phyloP scores from a whole-genome alignment of 2,888 invertebrate genomes.

The Molorchus minor region DNA sequence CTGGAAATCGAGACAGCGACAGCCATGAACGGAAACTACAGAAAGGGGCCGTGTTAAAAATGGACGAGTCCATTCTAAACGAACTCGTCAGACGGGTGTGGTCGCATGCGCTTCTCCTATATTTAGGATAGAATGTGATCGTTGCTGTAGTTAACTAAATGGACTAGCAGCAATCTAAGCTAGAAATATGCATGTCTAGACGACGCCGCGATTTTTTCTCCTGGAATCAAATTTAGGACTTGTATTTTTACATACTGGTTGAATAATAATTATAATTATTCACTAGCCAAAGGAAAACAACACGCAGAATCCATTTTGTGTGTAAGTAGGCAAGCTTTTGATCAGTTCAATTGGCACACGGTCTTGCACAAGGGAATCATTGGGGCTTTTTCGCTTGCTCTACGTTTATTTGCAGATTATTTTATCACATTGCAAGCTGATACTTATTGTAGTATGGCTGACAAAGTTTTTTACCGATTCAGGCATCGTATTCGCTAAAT shows the following conservation, averaged over 20 bases:
- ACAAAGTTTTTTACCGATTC: slow-evolving; percentile 34
- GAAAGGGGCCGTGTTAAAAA: slow-evolving; percentile 50
- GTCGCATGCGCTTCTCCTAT: slow-evolving; percentile 45
- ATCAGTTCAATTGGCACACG: slow-evolving; percentile 49
- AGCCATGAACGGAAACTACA: slow-evolving; percentile 53
- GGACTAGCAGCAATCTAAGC: slow-evolving; percentile 40
- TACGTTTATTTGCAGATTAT: slow-evolving; percentile 46
- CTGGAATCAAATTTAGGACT: slow-evolving; percentile 36
- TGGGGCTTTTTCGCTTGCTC: slow-evolving; percentile 50
- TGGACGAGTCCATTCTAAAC: slow-evolving; percentile 54
- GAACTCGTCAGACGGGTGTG: slow-evolving; percentile 54
- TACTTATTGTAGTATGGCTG: slow-evolving; percentile 43
- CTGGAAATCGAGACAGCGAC: slow-evolving; percentile 50
- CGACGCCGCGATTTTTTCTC: slow-evolving; percentile 47
- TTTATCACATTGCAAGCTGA: slow-evolving; percentile 42
- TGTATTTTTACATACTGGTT: slow-evolving; percentile 44
- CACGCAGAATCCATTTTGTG: slow-evolving; percentile 57
- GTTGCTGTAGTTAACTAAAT: neutral
- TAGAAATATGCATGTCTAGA: slow-evolving; percentile 41
- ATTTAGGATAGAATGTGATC: slow-evolving; percentile 43
- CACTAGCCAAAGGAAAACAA: slow-evolving; percentile 41
- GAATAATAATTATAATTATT: slow-evolving; percentile 43
- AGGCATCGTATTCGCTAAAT: slow-evolving; percentile 35
- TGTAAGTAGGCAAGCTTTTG: slow-evolving; percentile 50
- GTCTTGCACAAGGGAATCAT: slow-evolving; percentile 40